Conservation (phyloP, 2,888 invertebrate genomes). For the Clusia tigrina region DNA sequence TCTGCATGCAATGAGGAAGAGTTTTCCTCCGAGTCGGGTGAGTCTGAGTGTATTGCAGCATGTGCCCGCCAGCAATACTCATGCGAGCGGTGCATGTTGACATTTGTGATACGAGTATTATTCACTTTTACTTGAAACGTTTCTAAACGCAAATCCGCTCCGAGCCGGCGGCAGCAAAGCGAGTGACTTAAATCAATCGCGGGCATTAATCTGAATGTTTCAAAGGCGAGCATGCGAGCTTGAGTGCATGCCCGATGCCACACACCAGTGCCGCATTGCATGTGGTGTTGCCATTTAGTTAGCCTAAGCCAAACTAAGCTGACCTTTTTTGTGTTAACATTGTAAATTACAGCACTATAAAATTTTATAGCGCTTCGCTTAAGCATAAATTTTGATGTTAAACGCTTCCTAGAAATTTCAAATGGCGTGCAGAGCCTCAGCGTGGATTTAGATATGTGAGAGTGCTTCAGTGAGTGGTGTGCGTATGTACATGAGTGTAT, state of each 20-base stretch:
- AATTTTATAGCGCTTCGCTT: slow-evolving; percentile 20
- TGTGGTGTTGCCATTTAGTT: slow-evolving; percentile 12
- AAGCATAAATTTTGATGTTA: neutral
- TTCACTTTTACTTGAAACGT: neutral
- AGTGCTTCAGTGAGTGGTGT: neutral
- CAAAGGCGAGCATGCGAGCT: slow-evolving; percentile 23
- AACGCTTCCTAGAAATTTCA: neutral
- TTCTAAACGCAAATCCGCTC: neutral
- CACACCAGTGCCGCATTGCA: slow-evolving; percentile 1
- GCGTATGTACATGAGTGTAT: neutral
- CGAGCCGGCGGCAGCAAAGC: no score
- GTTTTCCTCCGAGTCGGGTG: no score
- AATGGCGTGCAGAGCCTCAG: no score
- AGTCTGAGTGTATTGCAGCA: neutral
- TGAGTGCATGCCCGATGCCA: neutral
- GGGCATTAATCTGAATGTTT: slow-evolving; percentile 39
- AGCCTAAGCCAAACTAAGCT: slow-evolving; percentile 9
- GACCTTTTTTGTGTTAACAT: slow-evolving; percentile 17
- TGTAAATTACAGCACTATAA: slow-evolving; percentile 24
- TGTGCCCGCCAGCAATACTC: no score
- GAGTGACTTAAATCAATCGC: slow-evolving; percentile 38
- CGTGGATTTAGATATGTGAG: no score
- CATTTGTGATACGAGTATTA: no score
- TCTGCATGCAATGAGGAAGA: no score
- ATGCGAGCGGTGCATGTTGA: no score